Conservation (phyloP, 2,888 invertebrate genomes). For the Amblyjoppa proteus region DNA sequence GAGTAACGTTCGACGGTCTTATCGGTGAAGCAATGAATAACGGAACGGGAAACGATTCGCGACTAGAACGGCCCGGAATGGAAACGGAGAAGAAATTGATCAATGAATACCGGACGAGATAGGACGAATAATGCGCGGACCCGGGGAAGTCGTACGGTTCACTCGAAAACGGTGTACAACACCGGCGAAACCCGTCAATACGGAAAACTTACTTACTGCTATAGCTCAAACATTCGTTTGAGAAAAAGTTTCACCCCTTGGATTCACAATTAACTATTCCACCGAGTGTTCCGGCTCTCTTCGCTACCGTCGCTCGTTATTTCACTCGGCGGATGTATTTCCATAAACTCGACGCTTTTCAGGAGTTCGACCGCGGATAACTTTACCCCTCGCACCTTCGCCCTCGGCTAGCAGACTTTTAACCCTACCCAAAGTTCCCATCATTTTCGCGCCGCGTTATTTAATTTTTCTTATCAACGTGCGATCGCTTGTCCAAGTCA, state of each 20-base stretch:
- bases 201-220: background rate
- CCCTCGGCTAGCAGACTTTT: background rate
- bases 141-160: conserved; percentile 16
- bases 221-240: conserved; percentile 29
- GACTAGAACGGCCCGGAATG: background rate
- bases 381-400: background rate
- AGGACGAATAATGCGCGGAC: conserved; percentile 16
- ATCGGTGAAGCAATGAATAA: conserved; percentile 10
- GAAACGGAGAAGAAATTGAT: conserved; percentile 3
- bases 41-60: background rate
- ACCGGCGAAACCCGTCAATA: conserved; percentile 13
- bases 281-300: background rate
- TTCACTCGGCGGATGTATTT: conserved; percentile 19
- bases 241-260: conserved; percentile 13
- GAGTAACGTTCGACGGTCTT: background rate
- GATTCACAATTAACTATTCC: conserved; percentile 29
- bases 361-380: background rate
- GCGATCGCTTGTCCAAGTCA: background rate
- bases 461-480: background rate
- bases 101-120: background rate
- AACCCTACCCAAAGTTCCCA: too few relatives aligned
- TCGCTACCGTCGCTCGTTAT: background rate
- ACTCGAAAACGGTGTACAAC: background rate
- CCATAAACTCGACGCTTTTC: conserved; percentile 26
- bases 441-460: background rate